A percentile compares a stretch with the other conserved stretches of the same genome.
Evolutionary conservation across 2,797 vertebrate genomes (phyloP).

Genomic region (Mergus octosetaceus): DNA sequence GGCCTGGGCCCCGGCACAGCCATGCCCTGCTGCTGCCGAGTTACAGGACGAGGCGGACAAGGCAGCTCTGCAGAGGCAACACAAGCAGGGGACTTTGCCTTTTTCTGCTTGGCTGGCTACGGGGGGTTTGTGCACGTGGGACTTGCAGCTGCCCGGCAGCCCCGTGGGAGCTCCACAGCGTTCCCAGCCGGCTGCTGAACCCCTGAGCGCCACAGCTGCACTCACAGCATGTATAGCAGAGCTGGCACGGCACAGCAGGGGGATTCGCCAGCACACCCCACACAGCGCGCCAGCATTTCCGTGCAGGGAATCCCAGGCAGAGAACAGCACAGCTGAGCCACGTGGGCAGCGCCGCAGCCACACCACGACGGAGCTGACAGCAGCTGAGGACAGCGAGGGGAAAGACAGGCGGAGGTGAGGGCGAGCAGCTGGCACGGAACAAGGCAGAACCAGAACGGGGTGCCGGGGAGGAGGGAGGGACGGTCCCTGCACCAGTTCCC

Average conservation of each 20-base stretch:
- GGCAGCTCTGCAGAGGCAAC: background rate
- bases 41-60: background rate
- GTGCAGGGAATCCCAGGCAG: background rate
- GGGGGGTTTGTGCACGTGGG: fast-evolving
- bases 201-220: background rate
- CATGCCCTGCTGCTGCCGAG: background rate
- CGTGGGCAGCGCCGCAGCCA: fast-evolving
- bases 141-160: background rate
- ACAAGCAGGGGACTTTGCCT: too few relatives aligned
- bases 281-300: fast-evolving
- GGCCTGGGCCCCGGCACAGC: background rate
- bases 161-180: fast-evolving
- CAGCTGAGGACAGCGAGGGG: fast-evolving
- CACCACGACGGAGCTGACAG: background rate
- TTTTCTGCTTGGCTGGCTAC: background rate
- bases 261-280: background rate
- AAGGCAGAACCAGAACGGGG: background rate
- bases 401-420: fast-evolving
- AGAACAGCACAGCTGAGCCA: background rate
- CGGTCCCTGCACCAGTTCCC: fast-evolving
- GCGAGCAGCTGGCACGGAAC: background rate
- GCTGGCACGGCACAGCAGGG: fast-evolving
- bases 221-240: fast-evolving
- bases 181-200: fast-evolving
- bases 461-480: background rate